These are phyloP conservation scores for Hippasteria phrygiana DNA, from an alignment of 53 echinoderm and acorn worm genomes.

Conservation along the genomic window DNA sequence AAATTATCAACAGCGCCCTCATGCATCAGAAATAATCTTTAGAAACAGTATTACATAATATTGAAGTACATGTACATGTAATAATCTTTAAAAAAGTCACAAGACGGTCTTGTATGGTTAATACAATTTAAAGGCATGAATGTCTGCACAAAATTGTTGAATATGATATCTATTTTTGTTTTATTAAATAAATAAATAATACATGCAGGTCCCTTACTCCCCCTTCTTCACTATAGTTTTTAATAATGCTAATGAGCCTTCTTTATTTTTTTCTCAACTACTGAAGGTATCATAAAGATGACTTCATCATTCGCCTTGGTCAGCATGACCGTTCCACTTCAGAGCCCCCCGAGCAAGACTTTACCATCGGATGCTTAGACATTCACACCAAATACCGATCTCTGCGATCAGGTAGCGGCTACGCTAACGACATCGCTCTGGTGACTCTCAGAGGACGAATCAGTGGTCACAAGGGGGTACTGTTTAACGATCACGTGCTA, in stretches of 20 bases:
- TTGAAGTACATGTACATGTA: too few species aligned
- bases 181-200: too few species aligned
- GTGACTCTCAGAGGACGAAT: constrained; percentile 72
- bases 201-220: too few species aligned
- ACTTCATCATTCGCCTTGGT: constrained; percentile 81
- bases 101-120: too few species aligned
- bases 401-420: constrained; percentile 29
- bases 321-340: constrained; percentile 67
- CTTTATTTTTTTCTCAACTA: not conserved
- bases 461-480: constrained; percentile 55
- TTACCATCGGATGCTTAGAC: constrained; percentile 84
- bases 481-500: constrained; percentile 67
- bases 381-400: constrained; percentile 71
- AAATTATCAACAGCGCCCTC: too few species aligned
- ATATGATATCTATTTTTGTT: not conserved
- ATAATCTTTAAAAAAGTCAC: too few species aligned
- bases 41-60: too few species aligned
- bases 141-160: not conserved
- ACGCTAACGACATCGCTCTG: constrained; percentile 88
- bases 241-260: too few species aligned
- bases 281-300: constrained; percentile 59
- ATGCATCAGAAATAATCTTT: too few species aligned
- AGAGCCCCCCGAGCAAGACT: constrained; percentile 86
- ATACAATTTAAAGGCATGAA: not conserved
- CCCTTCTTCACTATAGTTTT: too few species aligned